Evolutionary conservation across 2,888 invertebrate genomes (phyloP).

Genomic region (Steinernema scapterisci): DNA sequence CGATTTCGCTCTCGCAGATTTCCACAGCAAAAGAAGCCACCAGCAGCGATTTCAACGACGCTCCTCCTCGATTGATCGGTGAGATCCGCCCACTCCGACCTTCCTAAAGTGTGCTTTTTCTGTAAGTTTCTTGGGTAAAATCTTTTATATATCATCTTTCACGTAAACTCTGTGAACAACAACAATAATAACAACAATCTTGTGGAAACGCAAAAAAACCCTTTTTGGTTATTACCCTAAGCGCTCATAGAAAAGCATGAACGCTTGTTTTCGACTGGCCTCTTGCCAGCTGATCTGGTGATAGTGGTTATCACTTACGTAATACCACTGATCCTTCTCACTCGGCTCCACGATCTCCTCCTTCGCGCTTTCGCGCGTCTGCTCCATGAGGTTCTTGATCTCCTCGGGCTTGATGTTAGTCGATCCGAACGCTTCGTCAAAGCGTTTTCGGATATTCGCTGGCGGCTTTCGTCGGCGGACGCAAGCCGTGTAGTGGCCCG

Average conservation of each 20-base stretch:
- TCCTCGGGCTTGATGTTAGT: background rate
- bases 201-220: background rate
- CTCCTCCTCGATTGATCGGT: background rate
- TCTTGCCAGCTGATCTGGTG: constrained; percentile 78
- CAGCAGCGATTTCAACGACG: background rate
- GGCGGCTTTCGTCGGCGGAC: constrained; percentile 76
- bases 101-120: background rate
- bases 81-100: background rate
- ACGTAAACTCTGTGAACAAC: no score
- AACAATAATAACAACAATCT: constrained; percentile 2
- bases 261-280: constrained; percentile 84
- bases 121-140: background rate
- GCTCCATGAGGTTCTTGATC: constrained; percentile 6
- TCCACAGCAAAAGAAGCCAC: background rate
- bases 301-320: constrained; percentile 87
- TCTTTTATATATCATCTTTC: background rate
- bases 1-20: background rate
- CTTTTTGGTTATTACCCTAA: background rate
- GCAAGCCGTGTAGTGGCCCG: constrained; percentile 88
- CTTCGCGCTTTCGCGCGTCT: background rate
- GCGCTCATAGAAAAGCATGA: constrained; percentile 92
- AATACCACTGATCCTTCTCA: constrained; percentile 82
- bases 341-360: background rate
- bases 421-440: constrained; percentile 35
- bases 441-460: constrained; percentile 34